Conservation (phyloP, 35 echinoderm and acorn worm genomes). For the Amphiura filiformis region DNA sequence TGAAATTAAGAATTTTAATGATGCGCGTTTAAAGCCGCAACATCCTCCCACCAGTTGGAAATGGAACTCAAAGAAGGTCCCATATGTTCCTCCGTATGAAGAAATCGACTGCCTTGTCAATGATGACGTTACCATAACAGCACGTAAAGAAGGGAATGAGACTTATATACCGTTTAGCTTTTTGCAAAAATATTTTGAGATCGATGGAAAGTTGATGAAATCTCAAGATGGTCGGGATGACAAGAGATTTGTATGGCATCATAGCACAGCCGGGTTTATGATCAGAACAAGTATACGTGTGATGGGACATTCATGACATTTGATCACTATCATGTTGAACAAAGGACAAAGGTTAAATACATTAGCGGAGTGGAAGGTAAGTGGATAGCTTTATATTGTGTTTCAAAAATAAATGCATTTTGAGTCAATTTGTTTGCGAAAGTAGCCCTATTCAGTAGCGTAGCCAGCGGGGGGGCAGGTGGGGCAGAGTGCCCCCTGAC, state of each 20-base stretch:
- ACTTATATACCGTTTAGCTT: slow-evolving; percentile 87
- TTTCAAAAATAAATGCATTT: too few relatives aligned
- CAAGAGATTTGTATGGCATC: slow-evolving; percentile 94
- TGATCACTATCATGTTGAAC: slow-evolving; percentile 91
- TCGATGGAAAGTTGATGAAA: slow-evolving; percentile 74
- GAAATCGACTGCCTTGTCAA: slow-evolving; percentile 96
- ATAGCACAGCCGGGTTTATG: slow-evolving; percentile 78
- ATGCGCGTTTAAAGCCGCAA: too few relatives aligned
- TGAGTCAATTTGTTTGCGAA: too few relatives aligned
- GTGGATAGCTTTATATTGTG: too few relatives aligned
- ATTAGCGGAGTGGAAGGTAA: slow-evolving; percentile 91
- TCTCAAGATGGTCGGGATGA: slow-evolving; percentile 66
- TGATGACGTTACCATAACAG: slow-evolving; percentile 73
- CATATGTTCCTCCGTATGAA: too few relatives aligned
- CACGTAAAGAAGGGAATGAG: slow-evolving; percentile 62
- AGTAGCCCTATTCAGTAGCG: too few relatives aligned
- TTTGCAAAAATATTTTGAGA: slow-evolving; percentile 90
- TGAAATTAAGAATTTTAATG: too few relatives aligned
- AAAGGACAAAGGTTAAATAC: slow-evolving; percentile 63
- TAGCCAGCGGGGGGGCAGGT: too few relatives aligned
- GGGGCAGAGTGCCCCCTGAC: too few relatives aligned
- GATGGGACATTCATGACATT: slow-evolving; percentile 93
- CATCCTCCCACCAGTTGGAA: too few relatives aligned
- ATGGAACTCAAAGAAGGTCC: too few relatives aligned
- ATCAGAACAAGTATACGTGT: slow-evolving; percentile 41